Conservation (phyloP, 1,140 invertebrate genomes). For the Caerostris darwini region DNA sequence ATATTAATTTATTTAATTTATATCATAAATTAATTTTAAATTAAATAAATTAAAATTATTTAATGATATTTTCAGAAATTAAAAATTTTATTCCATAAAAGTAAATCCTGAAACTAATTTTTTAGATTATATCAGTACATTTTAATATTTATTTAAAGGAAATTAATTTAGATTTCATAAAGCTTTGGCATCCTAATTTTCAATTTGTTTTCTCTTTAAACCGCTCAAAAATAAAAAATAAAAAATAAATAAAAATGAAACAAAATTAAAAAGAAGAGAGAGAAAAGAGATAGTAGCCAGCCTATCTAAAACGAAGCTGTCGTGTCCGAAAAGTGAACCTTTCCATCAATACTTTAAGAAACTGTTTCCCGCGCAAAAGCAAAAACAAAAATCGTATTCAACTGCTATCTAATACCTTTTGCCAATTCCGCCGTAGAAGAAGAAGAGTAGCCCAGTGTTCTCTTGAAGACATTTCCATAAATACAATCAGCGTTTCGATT, state of each 20-base stretch:
- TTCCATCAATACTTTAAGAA: background rate
- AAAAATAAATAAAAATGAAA: background rate
- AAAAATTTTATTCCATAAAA: no score
- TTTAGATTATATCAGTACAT: no score
- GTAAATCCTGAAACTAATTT: no score
- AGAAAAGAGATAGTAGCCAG: background rate
- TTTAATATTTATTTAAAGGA: no score
- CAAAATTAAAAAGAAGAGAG: background rate
- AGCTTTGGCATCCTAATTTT: no score
- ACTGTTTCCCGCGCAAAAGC: background rate
- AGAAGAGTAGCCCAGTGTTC: background rate
- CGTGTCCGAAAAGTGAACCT: background rate
- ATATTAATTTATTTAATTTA: no score
- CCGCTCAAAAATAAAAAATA: background rate
- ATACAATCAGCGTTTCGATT: slow-evolving; percentile 61
- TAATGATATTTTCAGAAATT: no score
- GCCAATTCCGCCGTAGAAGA: background rate
- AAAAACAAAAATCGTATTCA: background rate
- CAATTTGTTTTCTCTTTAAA: background rate
- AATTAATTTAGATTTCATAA: no score
- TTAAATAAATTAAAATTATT: no score
- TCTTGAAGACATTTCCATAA: slow-evolving; percentile 54
- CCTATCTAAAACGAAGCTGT: background rate
- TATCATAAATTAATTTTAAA: no score
- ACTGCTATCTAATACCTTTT: background rate